Evolutionary conservation across 2,113 vertebrate species (phyloP), one percentile per base, ranked within the genome.

Genomic region (Seriola dumerili): DNA sequence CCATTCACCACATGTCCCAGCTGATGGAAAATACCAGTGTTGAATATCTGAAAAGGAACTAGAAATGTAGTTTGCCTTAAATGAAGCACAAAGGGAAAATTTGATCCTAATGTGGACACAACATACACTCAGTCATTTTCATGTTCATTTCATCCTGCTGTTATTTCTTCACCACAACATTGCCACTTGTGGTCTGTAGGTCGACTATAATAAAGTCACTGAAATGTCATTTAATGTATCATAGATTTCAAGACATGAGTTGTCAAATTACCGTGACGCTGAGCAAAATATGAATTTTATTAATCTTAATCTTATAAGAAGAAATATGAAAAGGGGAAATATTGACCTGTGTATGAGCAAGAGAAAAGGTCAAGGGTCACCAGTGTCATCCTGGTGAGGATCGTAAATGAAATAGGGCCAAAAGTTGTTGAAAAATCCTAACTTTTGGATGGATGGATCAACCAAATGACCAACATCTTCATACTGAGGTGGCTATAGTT

Each of bases 311-410:
- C 29, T 29, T 29, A 29, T 29, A 29, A 29, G 29, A 29, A 29
- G 29, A 29, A 29, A 29, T 29, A 29, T 29, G 29, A 29, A 29
- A 52, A 52, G 8, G 8, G 17, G 16, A 11, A 23, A 14, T 17
- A 4, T 21, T 65, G 10, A n/a, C 17, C 10, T 50, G 9, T 50
- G 67, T 2, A 32, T 52, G 8, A 29, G 16, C 59, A n/a, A 19
- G 8, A 68, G 3, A 40, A 68, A 44, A 74, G 32, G 38, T 50
- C 38, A 62, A 64, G 66, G 25, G 21, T 63, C 57, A 68, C 36
- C 42, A 55, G 23, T 21, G 14, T 25, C 25, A 63, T 23, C 14
- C 32, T 32, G 59, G 13, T 70, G n/a, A 55, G 36, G 14, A 50
- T 50, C 1, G 12, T 23, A 17, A 44, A 23, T 61, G 40, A 21